phyloP scores from a whole-genome alignment of 2,797 vertebrate genomes.

The Dallia pectoralis region DNA sequence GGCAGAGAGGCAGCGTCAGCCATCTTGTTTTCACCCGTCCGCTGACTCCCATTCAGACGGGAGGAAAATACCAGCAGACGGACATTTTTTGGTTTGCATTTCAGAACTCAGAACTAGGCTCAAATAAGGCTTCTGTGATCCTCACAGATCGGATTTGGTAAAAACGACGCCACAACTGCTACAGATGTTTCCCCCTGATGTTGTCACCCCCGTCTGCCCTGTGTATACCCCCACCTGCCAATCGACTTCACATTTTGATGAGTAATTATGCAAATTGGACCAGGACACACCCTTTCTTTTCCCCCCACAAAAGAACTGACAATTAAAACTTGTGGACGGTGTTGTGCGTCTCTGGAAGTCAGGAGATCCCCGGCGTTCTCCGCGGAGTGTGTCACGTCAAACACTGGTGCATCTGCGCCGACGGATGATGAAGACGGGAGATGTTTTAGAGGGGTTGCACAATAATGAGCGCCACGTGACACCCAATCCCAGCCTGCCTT shows the following conservation, averaged over 20 bases:
- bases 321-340: constrained; percentile 66
- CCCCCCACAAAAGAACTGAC: constrained; percentile 48
- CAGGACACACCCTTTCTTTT: constrained; percentile 54
- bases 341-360: constrained; percentile 40
- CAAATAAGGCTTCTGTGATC: background rate
- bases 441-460: constrained; percentile 67
- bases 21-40: background rate
- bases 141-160: background rate
- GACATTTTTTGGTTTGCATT: background rate
- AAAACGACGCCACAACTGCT: constrained; percentile 56
- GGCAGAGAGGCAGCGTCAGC: too few relatives aligned
- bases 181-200: constrained; percentile 58
- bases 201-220: constrained; percentile 18
- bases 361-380: constrained; percentile 52
- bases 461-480: constrained; percentile 74
- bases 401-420: constrained; percentile 63
- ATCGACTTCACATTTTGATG: constrained; percentile 52
- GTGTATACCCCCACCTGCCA: constrained; percentile 25
- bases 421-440: constrained; percentile 69
- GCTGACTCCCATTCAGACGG: background rate
- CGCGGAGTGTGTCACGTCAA: constrained; percentile 61
- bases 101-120: background rate
- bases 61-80: background rate
- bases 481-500: constrained; percentile 60
- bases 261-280: constrained; percentile 51